Percentiles rank a stretch among this genome's conserved stretches.
Conservation (phyloP, 2,797 vertebrate genomes). For the Notamacropus eugenii region DNA sequence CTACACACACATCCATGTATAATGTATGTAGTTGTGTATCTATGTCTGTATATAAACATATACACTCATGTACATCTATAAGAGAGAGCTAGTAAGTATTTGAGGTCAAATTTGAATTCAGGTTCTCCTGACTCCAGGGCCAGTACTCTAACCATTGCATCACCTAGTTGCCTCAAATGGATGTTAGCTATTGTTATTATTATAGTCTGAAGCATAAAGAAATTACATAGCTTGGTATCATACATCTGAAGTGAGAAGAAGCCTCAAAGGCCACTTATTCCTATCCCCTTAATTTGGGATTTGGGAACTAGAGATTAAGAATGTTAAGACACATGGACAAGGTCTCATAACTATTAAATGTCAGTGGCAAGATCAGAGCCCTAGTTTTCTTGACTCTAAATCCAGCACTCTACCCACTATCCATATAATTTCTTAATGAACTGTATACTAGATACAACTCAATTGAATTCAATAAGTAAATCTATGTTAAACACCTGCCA, state of each 20-base stretch:
- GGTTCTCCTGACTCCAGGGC: too few species aligned
- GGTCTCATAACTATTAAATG: neutral
- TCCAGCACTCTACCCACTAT: neutral
- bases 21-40: neutral
- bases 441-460: neutral
- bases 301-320: neutral
- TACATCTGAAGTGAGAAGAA: neutral
- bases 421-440: neutral
- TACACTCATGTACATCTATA: neutral
- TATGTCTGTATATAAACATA: neutral
- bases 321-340: neutral
- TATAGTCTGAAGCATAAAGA: too few species aligned
- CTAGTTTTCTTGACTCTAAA: neutral
- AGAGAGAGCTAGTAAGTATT: too few species aligned
- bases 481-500: neutral
- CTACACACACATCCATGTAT: too few species aligned
- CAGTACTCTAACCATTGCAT: too few species aligned
- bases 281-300: too few species aligned
- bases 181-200: too few species aligned
- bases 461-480: neutral
- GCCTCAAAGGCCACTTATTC: neutral
- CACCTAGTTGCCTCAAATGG: too few species aligned
- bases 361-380: neutral
- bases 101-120: too few species aligned
- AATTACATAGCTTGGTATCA: neutral